Evolutionary conservation across 2,797 vertebrate genomes (phyloP).

Genomic region (Intellagama lesueurii): DNA sequence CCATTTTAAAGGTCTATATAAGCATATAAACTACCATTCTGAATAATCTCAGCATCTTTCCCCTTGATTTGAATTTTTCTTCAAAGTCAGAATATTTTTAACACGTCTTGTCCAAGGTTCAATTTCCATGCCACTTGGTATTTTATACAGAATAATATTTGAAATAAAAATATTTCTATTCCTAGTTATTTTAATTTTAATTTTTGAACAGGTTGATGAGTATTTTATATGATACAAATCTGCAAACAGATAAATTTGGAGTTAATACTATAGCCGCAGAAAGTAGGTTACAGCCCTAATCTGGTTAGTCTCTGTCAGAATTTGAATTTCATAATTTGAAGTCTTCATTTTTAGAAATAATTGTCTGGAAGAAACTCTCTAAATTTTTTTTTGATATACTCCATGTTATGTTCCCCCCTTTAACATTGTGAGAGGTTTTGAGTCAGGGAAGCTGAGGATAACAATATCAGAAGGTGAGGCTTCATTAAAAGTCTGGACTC

Average conservation of each 20-base stretch:
- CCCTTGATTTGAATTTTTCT: neutral
- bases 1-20: neutral
- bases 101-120: neutral
- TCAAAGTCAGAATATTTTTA: neutral
- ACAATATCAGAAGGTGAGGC: too few species aligned
- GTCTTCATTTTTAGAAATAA: constrained; percentile 1
- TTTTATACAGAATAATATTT: neutral
- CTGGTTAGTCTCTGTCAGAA: neutral
- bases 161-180: neutral
- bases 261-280: neutral
- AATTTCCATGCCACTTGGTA: neutral
- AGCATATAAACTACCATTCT: neutral
- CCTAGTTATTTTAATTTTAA: neutral
- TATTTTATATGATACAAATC: neutral
- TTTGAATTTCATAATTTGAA: constrained; percentile 13
- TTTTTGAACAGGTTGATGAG: neutral
- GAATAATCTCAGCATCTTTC: neutral
- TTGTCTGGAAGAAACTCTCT: neutral
- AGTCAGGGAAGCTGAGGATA: too few species aligned
- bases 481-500: too few species aligned
- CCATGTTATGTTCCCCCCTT: too few species aligned
- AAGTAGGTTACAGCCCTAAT: neutral
- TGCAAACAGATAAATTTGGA: neutral
- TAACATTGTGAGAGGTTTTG: too few species aligned
- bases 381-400: neutral